Evolutionary conservation across 1,140 invertebrate genomes (phyloP), one percentile per base, ranked within the genome.

Genomic region (Harlomillsia oculata): DNA sequence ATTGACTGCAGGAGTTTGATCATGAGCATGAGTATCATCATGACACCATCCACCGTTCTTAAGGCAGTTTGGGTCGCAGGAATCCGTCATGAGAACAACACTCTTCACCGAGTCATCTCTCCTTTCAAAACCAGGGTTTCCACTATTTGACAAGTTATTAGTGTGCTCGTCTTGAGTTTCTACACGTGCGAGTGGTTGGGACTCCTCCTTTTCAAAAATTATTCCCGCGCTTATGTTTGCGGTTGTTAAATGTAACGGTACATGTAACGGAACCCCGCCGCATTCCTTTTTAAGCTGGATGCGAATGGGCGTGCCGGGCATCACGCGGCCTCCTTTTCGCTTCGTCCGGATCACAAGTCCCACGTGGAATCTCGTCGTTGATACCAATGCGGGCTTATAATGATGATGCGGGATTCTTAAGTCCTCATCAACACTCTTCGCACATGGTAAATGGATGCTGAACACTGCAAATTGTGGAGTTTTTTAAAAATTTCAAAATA

Each of bases 201-300:
- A 34, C 13, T 8, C 5, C 20, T 87, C 87, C 85, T 86, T 81
- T 75, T 87, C 82, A n/a, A n/a, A n/a, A n/a, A n/a, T n/a, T n/a
- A n/a, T n/a, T n/a, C n/a, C n/a, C n/a, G n/a, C n/a, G n/a, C n/a
- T n/a, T n/a, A n/a, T n/a, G n/a, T n/a, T n/a, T n/a, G n/a, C n/a
- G n/a, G n/a, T n/a, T n/a, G n/a, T n/a, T n/a, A n/a, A n/a, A n/a
- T n/a, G n/a, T n/a, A n/a, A n/a, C n/a, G n/a, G n/a, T n/a, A n/a
- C n/a, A n/a, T n/a, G n/a, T n/a, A n/a, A n/a, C n/a, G n/a, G n/a
- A n/a, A n/a, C n/a, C n/a, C n/a, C n/a, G 72, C 84, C 82, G 78
- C 93, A 97, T 79, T 94, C 86, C 81, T 97, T 96, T 73, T 87
- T 82, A 66, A 96, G 78, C 69, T 82, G 84, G 60, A 97, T 78